These are phyloP conservation scores for Lamprologus ornatipinnis DNA, from an alignment of 2,113 vertebrate species.

Conservation along the genomic window DNA sequence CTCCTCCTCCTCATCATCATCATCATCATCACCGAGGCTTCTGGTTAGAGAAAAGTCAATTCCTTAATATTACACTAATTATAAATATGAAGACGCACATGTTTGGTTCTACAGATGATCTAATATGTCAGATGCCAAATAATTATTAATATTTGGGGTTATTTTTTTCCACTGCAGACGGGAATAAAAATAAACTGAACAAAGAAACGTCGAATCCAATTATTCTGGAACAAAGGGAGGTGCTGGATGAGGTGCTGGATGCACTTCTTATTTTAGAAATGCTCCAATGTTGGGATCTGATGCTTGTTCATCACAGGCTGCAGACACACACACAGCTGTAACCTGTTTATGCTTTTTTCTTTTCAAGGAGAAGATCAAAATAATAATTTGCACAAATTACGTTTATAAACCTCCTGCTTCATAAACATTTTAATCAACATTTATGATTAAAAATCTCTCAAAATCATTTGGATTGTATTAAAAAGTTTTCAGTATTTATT, in stretches of 20 bases:
- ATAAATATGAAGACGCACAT: neutral
- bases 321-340: neutral
- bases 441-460: neutral
- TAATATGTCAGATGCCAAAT: neutral
- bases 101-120: neutral
- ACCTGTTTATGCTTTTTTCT: neutral
- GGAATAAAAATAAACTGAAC: neutral
- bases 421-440: neutral
- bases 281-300: neutral
- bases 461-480: neutral
- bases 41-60: neutral
- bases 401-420: neutral
- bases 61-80: neutral
- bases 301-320: neutral
- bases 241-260: neutral
- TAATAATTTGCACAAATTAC: neutral
- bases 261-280: neutral
- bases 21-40: neutral
- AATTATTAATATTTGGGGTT: neutral
- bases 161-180: neutral
- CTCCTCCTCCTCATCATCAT: accelerated
- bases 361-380: neutral
- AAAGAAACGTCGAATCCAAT: neutral
- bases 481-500: neutral
- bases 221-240: neutral